phyloP scores from a whole-genome alignment of 2,888 invertebrate genomes.

The Eurytoma adleriae region DNA sequence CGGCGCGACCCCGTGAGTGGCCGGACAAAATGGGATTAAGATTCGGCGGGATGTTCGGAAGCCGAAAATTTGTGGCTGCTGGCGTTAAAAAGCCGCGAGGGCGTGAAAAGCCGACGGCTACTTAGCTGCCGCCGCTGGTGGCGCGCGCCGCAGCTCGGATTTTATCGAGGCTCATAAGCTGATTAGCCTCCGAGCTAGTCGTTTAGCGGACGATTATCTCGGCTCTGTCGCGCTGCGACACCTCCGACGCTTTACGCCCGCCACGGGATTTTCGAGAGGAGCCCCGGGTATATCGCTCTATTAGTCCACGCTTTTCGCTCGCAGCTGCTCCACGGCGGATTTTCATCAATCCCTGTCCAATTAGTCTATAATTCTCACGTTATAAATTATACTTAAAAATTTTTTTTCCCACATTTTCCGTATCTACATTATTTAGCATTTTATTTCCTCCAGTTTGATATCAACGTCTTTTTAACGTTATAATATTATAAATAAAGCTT shows the following conservation, averaged over 20 bases:
- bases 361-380: no score
- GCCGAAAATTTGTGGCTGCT: not conserved
- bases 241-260: not conserved
- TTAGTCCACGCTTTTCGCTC: not conserved
- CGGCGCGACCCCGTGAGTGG: no score
- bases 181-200: slow-evolving; percentile 32
- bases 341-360: no score
- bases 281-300: not conserved
- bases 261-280: not conserved
- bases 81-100: slow-evolving; percentile 20
- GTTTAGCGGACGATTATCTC: slow-evolving; percentile 50
- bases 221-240: slow-evolving; percentile 12
- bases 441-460: no score
- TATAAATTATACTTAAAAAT: no score
- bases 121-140: not conserved
- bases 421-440: no score
- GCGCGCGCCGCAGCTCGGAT: slow-evolving; percentile 16
- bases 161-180: slow-evolving; percentile 44
- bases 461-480: no score
- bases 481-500: not conserved
- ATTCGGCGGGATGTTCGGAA: not conserved
- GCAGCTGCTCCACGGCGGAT: no score
- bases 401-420: not conserved
- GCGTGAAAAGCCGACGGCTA: slow-evolving; percentile 12
- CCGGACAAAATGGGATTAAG: slow-evolving; percentile 31